These are phyloP conservation scores for Patagioenas fasciata DNA, from an alignment of 2,113 vertebrate species.

Conservation along the genomic window DNA sequence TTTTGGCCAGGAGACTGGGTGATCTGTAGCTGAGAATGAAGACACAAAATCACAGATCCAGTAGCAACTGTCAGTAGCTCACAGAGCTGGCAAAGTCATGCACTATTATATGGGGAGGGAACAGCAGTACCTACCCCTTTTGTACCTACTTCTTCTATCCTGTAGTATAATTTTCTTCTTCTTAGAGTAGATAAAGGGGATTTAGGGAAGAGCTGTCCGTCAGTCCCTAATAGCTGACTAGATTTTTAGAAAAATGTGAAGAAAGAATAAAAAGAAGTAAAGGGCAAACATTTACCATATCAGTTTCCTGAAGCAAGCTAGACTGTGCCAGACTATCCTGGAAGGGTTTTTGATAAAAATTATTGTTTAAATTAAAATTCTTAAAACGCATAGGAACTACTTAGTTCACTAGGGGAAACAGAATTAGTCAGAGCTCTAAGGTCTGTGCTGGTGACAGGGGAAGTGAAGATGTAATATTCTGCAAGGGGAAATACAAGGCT, in stretches of 20 bases:
- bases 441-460: not conserved
- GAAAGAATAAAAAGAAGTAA: not conserved
- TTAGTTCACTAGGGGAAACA: not conserved
- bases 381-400: not conserved
- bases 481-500: not conserved
- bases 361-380: not conserved
- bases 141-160: not conserved
- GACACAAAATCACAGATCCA: not conserved
- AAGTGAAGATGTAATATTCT: not conserved
- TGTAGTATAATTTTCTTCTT: not conserved
- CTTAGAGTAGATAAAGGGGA: not conserved
- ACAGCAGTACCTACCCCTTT: not conserved
- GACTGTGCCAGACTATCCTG: not conserved
- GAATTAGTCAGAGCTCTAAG: not conserved
- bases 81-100: not conserved
- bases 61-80: not conserved
- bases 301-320: not conserved
- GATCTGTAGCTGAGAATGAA: not conserved
- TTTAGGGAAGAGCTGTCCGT: not conserved
- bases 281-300: not conserved
- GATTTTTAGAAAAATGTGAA: constrained; percentile 33
- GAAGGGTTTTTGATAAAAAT: not conserved
- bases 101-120: not conserved
- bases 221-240: not conserved
- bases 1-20: not conserved